Base-by-base conservation (phyloP, 2,797 vertebrate species). In the Craterocephalus amniculus region DNA sequence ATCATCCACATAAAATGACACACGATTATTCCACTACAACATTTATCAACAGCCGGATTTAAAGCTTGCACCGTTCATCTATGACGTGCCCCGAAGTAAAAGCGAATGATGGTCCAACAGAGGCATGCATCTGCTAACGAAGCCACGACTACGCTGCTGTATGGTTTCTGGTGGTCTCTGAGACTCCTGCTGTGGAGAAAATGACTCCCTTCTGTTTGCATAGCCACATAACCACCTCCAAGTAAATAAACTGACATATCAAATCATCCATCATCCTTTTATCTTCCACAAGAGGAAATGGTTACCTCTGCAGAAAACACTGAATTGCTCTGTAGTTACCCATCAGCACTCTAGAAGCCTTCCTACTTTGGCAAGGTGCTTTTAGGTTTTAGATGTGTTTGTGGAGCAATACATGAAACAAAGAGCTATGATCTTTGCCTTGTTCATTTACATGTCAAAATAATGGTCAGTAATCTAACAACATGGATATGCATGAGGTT, bases 261-360 rank as follows among this genome's bases (percentile, higher is more conserved):
- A 79, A 78, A 86, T 68, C 68, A 83, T 87, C 66, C 29, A 70
- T 78, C 78, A 66, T 85, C 64, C 72, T 45, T 77, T 87, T 74
- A 86, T 87, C 83, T 79, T 77, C 77, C 38, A 51, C 40, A 76
- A 24, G 70, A 74, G 61, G 62, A 77, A 83, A 85, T n/a, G 70
- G 69, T 68, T 57, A 51, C 70, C 63, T 72, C 78, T 54, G 75
- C 72, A 62, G 63, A 77, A 52, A 73, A 67, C 64, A 65, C 11
- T 35, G 43, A 72, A 69, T 22, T 68, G 26, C 70, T 74, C 65
- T 65, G 66, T 58, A 72, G 60, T 72, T 27, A 57, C 63, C 75
- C 24, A 65, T 60, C 56, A 51, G 38, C 69, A 51, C 52, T 63
- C 69, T 61, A 57, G 40, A 64, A 61, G 26, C 26, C 63, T 63